These are phyloP conservation scores for Cerceris ruficornis DNA, from an alignment of 2,888 invertebrate species.

Conservation along the genomic window DNA sequence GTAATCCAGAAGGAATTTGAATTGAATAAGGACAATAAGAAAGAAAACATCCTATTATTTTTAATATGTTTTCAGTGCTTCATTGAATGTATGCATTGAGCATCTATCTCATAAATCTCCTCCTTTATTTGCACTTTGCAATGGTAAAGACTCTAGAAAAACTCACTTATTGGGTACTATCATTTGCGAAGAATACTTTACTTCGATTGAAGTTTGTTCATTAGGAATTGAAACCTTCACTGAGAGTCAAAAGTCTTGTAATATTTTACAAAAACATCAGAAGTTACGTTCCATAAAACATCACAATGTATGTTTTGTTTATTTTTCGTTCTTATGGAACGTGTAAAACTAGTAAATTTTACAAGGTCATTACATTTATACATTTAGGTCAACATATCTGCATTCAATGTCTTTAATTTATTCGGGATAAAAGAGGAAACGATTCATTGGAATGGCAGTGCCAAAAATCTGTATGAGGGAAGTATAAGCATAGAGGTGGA, in stretches of 20 bases:
- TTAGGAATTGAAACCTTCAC: conserved; percentile 25
- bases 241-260: conserved; percentile 21
- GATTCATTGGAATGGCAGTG: conserved; percentile 53
- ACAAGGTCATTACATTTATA: conserved; percentile 7
- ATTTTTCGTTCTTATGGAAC: neutral
- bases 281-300: conserved; percentile 31
- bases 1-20: neutral
- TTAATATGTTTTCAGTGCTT: conserved; percentile 51
- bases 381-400: conserved; percentile 54
- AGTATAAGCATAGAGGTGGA: conserved; percentile 64
- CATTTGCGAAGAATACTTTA: conserved; percentile 55
- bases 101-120: conserved; percentile 28
- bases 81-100: conserved; percentile 62
- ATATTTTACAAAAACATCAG: conserved; percentile 55
- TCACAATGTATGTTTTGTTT: conserved; percentile 38
- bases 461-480: conserved; percentile 61
- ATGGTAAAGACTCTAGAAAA: conserved; percentile 59
- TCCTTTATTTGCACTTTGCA: conserved; percentile 67
- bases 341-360: neutral
- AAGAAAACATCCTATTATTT: neutral
- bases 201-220: conserved; percentile 57
- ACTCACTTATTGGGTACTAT: conserved; percentile 61
- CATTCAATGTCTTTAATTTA: conserved; percentile 61
- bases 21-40: neutral
- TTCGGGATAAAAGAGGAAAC: conserved; percentile 63